A percentile compares a stretch with the other conserved stretches of the same genome.
phyloP scores from a whole-genome alignment of 2,113 vertebrate genomes.

The mouse (Mus musculus) region GRCm39 chr10:51958001-51958500 shows the following conservation, averaged over 20 bases:
- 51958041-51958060: slow-evolving; percentile 82
- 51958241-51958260: neutral
- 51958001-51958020: neutral
- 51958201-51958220: too few species aligned
- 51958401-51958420: neutral
- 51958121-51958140: slow-evolving; percentile 70
- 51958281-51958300: neutral
- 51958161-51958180: slow-evolving; percentile 40
- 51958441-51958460: neutral
- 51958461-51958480: slow-evolving; percentile 26
- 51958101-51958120: slow-evolving; percentile 62
- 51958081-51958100: slow-evolving; percentile 74
- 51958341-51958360: neutral
- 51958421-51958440: neutral
- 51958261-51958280: neutral
- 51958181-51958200: neutral
- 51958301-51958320: neutral
- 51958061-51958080: slow-evolving; percentile 67
- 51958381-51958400: neutral
- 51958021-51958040: slow-evolving; percentile 44
- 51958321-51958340: neutral
- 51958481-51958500: neutral
- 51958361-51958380: too few species aligned
- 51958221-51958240: neutral
- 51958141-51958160: slow-evolving; percentile 67